Conservation (phyloP, 2,113 vertebrate genomes). For the Eurystomus gularis region DNA sequence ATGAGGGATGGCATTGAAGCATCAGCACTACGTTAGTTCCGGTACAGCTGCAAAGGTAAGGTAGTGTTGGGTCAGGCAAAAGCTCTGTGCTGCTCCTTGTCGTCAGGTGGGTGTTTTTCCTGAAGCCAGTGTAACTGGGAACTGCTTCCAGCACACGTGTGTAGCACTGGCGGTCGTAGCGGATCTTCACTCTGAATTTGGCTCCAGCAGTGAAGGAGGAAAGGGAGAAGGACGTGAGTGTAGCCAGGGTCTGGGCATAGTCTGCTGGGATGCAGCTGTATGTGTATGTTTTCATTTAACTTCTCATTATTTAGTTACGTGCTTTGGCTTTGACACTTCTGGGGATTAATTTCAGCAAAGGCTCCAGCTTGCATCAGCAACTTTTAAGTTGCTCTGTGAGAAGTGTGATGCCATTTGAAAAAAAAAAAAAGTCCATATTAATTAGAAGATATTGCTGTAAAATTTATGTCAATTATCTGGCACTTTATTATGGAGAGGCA, state of each 20-base stretch:
- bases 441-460: slow-evolving; percentile 42
- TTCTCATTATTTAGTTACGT: slow-evolving; percentile 55
- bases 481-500: slow-evolving; percentile 32
- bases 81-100: neutral
- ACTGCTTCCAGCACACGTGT: neutral
- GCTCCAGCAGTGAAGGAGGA: neutral
- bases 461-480: slow-evolving; percentile 46
- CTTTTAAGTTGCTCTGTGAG: slow-evolving; percentile 39
- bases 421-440: neutral
- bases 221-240: neutral
- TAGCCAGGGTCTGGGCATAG: neutral
- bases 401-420: neutral
- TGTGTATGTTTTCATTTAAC: slow-evolving; percentile 50
- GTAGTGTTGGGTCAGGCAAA: neutral
- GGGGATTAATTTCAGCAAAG: slow-evolving; percentile 53
- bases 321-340: slow-evolving; percentile 45
- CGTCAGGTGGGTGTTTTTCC: neutral
- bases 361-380: slow-evolving; percentile 53
- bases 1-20: neutral
- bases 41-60: neutral
- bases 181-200: neutral
- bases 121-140: neutral
- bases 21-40: neutral
- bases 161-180: neutral
- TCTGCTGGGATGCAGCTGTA: slow-evolving; percentile 16